A percentile compares a stretch with the other conserved stretches of the same genome.
These are phyloP conservation scores for Pachliopta kotzebuea DNA, from an alignment of 2,888 invertebrate genomes.

Conservation along the genomic window DNA sequence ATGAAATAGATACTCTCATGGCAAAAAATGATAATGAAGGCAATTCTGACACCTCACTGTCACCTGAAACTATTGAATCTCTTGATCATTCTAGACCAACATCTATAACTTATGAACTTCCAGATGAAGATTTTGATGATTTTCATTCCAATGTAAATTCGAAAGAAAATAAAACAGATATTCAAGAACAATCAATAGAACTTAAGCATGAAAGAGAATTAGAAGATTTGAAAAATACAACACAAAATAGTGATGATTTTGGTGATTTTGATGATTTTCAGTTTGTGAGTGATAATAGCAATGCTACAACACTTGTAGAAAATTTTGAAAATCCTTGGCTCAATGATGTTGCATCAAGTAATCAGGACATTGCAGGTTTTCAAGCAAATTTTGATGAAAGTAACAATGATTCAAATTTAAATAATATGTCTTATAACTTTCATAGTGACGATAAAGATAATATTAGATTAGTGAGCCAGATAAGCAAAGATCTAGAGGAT, in stretches of 20 bases:
- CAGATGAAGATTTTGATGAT: slow-evolving; percentile 58
- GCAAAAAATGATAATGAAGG: slow-evolving; percentile 7
- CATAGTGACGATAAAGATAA: slow-evolving; percentile 16
- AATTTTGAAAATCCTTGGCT: slow-evolving; percentile 64
- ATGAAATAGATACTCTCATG: slow-evolving; percentile 26
- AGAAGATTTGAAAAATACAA: slow-evolving; percentile 28
- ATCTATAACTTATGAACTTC: slow-evolving; percentile 13
- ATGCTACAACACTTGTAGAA: slow-evolving; percentile 40
- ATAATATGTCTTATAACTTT: slow-evolving; percentile 29
- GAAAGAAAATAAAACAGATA: slow-evolving; percentile 7
- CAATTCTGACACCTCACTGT: neutral
- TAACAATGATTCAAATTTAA: slow-evolving; percentile 32
- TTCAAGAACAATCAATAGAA: slow-evolving; percentile 4
- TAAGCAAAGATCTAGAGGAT: slow-evolving; percentile 54
- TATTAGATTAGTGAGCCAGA: slow-evolving; percentile 28
- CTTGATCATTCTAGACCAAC: slow-evolving; percentile 47
- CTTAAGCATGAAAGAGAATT: slow-evolving; percentile 4
- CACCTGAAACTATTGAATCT: slow-evolving; percentile 39
- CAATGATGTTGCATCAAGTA: slow-evolving; percentile 42
- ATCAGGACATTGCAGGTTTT: slow-evolving; percentile 59
- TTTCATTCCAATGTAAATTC: slow-evolving; percentile 48
- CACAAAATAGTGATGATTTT: slow-evolving; percentile 62
- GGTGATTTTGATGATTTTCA: slow-evolving; percentile 79
- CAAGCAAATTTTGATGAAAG: slow-evolving; percentile 60
- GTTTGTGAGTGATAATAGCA: slow-evolving; percentile 47